These are phyloP conservation scores for Pantherophis alleghaniensis DNA, from an alignment of 2,797 vertebrate genomes.

Conservation along the genomic window DNA sequence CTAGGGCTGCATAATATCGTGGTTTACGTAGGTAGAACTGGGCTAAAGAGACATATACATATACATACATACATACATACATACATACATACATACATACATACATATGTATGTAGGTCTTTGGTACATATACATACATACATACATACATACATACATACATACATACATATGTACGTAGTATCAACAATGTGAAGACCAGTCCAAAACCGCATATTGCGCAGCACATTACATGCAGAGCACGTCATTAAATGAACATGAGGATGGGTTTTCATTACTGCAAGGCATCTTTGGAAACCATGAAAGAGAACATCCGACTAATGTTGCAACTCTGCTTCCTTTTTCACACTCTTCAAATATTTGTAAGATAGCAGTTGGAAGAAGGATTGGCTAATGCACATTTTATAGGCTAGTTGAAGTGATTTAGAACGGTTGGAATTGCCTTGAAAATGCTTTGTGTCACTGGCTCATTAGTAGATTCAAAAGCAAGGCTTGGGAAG, in stretches of 20 bases:
- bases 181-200: conserved; percentile 44
- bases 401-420: not conserved
- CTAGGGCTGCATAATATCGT: too few relatives aligned
- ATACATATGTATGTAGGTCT: too few relatives aligned
- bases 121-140: too few relatives aligned
- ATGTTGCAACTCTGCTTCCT: not conserved
- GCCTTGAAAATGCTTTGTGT: not conserved
- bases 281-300: not conserved
- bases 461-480: not conserved
- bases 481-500: not conserved
- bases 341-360: not conserved
- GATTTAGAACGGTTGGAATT: not conserved
- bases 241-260: conserved; percentile 44
- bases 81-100: too few relatives aligned
- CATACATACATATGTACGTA: not conserved
- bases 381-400: not conserved
- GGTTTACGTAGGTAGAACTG: too few relatives aligned
- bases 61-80: too few relatives aligned
- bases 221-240: conserved; percentile 31
- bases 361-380: not conserved
- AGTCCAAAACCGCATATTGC: conserved; percentile 51
- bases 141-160: too few relatives aligned
- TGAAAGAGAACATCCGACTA: not conserved
- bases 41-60: too few relatives aligned
- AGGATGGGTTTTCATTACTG: not conserved